These are phyloP conservation scores for Cydia fagiglandana DNA, from an alignment of 1,140 invertebrate genomes.

Conservation along the genomic window DNA sequence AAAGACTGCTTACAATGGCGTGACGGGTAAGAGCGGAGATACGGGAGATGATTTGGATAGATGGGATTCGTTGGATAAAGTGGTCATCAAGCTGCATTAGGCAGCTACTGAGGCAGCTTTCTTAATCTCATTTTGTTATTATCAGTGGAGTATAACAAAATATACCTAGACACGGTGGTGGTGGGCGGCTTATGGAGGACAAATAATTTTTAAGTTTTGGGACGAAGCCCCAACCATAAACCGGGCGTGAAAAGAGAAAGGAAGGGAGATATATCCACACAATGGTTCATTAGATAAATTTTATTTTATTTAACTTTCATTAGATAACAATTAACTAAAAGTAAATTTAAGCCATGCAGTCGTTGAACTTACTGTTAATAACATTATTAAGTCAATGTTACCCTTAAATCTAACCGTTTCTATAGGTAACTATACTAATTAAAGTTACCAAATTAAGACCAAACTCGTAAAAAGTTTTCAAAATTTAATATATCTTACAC, in stretches of 20 bases:
- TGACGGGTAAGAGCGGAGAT: constrained; percentile 83
- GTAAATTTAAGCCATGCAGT: too few relatives aligned
- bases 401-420: too few relatives aligned
- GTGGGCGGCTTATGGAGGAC: neutral
- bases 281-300: neutral
- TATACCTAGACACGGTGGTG: neutral
- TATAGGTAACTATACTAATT: too few relatives aligned
- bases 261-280: neutral
- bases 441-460: neutral
- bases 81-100: constrained; percentile 78
- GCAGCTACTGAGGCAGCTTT: neutral
- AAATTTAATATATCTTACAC: neutral
- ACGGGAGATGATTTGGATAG: constrained; percentile 88
- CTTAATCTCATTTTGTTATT: too few relatives aligned
- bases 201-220: neutral
- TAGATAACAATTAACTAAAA: too few relatives aligned
- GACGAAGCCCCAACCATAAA: neutral
- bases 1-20: constrained; percentile 80
- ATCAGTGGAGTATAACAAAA: too few relatives aligned
- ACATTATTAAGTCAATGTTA: too few relatives aligned
- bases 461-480: neutral
- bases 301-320: too few relatives aligned
- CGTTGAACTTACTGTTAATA: too few relatives aligned
- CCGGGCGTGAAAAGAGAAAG: neutral
- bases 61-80: constrained; percentile 94